Conservation (phyloP, 2,113 vertebrate species). For the Ardeotis arabs region DNA sequence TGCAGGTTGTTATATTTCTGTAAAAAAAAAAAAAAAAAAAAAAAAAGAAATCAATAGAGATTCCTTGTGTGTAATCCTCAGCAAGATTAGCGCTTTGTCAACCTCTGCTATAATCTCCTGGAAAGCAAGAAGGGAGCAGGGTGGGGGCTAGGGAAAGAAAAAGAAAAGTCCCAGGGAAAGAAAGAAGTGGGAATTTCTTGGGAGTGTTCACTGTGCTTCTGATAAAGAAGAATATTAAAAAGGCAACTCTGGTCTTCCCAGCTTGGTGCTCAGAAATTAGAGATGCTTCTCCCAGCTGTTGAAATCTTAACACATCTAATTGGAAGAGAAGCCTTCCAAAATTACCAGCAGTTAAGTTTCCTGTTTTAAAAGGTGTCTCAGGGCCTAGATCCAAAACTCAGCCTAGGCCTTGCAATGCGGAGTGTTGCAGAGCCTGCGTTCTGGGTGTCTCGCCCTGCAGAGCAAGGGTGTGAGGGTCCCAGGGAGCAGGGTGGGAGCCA, state of each 20-base stretch:
- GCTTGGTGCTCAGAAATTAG: neutral
- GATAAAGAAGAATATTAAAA: neutral
- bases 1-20: too few species aligned
- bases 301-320: neutral
- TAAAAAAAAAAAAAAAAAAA: conserved; percentile 2
- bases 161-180: neutral
- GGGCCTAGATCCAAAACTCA: neutral
- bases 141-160: accelerated
- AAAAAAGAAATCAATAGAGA: conserved; percentile 48
- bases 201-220: neutral
- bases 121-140: neutral
- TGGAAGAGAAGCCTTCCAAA: neutral
- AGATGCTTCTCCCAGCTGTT: neutral
- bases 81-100: conserved; percentile 60
- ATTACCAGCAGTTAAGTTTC: too few species aligned
- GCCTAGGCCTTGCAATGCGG: accelerated
- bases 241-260: neutral
- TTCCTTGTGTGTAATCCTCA: conserved; percentile 39
- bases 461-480: neutral
- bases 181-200: neutral
- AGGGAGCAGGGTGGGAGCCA: neutral
- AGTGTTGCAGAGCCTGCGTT: neutral
- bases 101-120: conserved; percentile 39
- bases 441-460: neutral
- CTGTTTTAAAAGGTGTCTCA: neutral